A percentile compares a stretch with the other conserved stretches of the same genome.
Conservation (phyloP, 2,888 invertebrate species). For the Amphipyra berbera region DNA sequence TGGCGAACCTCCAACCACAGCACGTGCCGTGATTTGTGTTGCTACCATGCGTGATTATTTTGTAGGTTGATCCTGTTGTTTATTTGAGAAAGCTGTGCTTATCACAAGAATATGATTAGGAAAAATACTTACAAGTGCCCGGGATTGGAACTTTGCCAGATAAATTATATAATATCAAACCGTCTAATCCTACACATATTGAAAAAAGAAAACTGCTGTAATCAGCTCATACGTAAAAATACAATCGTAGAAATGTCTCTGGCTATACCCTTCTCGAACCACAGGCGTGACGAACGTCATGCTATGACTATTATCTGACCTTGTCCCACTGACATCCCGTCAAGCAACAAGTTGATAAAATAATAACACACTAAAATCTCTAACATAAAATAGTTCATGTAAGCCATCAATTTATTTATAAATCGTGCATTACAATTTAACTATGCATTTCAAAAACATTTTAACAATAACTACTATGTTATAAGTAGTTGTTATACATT, state of each 20-base stretch:
- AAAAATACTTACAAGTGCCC: background rate
- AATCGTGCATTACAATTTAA: no score
- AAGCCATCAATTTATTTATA: no score
- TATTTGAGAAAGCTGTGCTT: constrained; percentile 7
- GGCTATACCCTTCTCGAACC: constrained; percentile 16
- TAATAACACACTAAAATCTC: constrained; percentile 8
- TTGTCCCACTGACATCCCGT: constrained; percentile 38
- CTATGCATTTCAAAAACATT: no score
- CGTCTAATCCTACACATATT: background rate
- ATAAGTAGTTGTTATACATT: no score
- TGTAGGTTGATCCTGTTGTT: constrained; percentile 21
- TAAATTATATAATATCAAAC: background rate
- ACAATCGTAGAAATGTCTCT: constrained; percentile 3
- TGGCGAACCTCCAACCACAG: constrained; percentile 62
- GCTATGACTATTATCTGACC: constrained; percentile 24
- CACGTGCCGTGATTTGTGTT: constrained; percentile 57
- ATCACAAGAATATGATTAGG: background rate
- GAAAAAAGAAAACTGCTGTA: background rate
- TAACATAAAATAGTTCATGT: no score
- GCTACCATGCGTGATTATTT: constrained; percentile 38
- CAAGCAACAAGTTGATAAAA: constrained; percentile 21
- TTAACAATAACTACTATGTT: no score
- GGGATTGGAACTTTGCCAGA: background rate
- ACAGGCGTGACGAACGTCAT: constrained; percentile 11
- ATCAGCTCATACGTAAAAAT: no score